Conservation (phyloP, 1,140 invertebrate species). For the Drosophila hydei region DNA sequence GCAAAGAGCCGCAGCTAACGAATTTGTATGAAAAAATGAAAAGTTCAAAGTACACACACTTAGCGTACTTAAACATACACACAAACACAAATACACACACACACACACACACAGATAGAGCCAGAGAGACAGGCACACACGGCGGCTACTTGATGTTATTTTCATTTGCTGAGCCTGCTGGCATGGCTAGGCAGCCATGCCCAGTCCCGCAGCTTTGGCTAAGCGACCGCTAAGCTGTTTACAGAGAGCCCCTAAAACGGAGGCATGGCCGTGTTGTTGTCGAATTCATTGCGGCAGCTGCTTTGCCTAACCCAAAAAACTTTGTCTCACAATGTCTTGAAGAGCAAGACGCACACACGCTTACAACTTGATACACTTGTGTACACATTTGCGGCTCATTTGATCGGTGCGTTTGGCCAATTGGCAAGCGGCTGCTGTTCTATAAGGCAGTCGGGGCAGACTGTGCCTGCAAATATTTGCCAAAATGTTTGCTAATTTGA, state of each 20-base stretch:
- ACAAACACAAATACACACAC: constrained; percentile 29
- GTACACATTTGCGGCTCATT: constrained; percentile 78
- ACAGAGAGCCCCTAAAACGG: constrained; percentile 1
- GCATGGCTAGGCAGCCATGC: constrained; percentile 34
- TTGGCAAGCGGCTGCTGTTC: constrained; percentile 34
- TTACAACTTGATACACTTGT: constrained; percentile 42
- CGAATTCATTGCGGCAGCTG: constrained; percentile 44
- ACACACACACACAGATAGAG: neutral
- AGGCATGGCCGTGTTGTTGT: too few species aligned
- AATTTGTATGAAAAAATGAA: constrained; percentile 73
- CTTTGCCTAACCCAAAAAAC: constrained; percentile 27
- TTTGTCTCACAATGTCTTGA: constrained; percentile 6
- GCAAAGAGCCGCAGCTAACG: constrained; percentile 23
- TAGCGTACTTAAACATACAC: constrained; percentile 69
- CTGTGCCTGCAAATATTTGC: constrained; percentile 72
- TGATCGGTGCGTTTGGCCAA: constrained; percentile 71
- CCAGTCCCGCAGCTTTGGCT: constrained; percentile 21
- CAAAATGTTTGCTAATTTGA: constrained; percentile 72
- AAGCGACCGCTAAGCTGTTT: constrained; percentile 53
- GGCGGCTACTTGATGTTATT: constrained; percentile 69
- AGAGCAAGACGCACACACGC: constrained; percentile 22
- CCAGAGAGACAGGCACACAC: neutral
- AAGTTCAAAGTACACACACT: constrained; percentile 79
- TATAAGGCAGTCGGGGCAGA: constrained; percentile 17
- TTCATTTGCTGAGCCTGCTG: constrained; percentile 36